Evolutionary conservation across 53 echinoderm and acorn worm species (phyloP).

Genomic region (Antedon mediterranea): DNA sequence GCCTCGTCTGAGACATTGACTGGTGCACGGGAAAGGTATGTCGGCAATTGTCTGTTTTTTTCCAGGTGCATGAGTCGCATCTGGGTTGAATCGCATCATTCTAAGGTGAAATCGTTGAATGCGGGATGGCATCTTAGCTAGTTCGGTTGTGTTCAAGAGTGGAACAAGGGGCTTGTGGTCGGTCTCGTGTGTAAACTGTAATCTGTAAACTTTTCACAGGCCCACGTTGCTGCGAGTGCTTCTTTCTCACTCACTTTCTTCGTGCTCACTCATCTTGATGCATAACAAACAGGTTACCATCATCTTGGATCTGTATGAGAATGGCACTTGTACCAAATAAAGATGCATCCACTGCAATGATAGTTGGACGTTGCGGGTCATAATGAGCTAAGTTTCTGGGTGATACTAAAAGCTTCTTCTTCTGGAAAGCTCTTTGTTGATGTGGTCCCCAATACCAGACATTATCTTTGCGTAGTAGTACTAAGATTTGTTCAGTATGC

Average conservation of each 20-base stretch:
- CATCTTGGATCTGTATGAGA: not conserved
- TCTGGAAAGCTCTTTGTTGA: not conserved
- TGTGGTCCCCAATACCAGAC: conserved; percentile 22
- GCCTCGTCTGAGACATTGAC: conserved; percentile 2
- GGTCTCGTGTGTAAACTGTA: conserved; percentile 34
- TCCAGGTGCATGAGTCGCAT: conserved; percentile 22
- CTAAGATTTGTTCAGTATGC: conserved; percentile 14
- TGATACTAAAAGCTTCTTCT: not conserved
- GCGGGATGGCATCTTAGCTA: conserved; percentile 36
- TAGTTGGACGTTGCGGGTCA: conserved; percentile 12
- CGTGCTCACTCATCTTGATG: conserved; percentile 26
- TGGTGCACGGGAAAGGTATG: conserved; percentile 25
- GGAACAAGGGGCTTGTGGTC: conserved; percentile 54
- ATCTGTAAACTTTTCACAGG: conserved; percentile 27
- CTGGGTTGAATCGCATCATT: conserved; percentile 30
- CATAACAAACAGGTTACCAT: conserved; percentile 21
- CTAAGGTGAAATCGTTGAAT: conserved; percentile 24
- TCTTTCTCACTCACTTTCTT: conserved; percentile 39
- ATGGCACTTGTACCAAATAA: not conserved
- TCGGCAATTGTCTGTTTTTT: conserved; percentile 19
- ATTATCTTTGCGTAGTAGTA: conserved; percentile 26
- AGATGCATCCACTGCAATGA: conserved; percentile 27
- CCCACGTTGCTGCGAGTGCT: conserved; percentile 47
- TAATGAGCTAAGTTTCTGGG: conserved; percentile 16
- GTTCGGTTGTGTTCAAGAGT: conserved; percentile 26